Evolutionary conservation across 1,140 invertebrate genomes (phyloP).

Genomic region (Phymorhynchus buccinoides): DNA sequence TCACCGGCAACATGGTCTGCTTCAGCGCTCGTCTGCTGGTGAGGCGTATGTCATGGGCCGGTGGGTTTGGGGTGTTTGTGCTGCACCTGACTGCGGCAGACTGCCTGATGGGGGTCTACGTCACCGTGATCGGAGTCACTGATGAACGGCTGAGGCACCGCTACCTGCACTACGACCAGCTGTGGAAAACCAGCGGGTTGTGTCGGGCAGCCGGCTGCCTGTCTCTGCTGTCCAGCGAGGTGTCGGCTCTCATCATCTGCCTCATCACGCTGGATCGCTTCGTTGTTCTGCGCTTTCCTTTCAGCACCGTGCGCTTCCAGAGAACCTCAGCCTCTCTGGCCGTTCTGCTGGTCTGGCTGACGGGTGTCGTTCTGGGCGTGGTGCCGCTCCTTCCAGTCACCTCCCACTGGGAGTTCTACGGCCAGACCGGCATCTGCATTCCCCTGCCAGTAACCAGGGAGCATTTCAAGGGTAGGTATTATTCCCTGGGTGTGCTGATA

Average conservation of each 20-base stretch:
- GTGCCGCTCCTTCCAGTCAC: not conserved
- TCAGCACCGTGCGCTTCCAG: not conserved
- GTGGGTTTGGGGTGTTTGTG: not conserved
- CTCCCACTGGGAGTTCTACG: constrained; percentile 15
- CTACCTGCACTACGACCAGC: not conserved
- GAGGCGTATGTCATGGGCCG: not conserved
- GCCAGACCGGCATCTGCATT: constrained; percentile 9
- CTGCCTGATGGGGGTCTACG: constrained; percentile 22
- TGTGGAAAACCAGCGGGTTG: not conserved
- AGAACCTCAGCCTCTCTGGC: not conserved
- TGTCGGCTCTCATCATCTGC: constrained; percentile 20
- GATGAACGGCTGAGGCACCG: not conserved
- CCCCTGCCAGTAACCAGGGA: not conserved
- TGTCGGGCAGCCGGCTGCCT: not conserved
- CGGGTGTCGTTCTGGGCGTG: not conserved
- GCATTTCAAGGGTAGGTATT: not conserved
- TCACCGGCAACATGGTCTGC: not conserved
- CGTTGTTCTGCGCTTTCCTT: not conserved
- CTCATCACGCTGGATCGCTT: not conserved
- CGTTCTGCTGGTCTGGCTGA: not conserved
- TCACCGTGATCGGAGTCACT: not conserved
- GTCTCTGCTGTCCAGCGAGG: constrained; percentile 1
- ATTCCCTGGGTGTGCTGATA: not conserved
- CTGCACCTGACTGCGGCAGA: not conserved
- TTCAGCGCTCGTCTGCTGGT: not conserved